These are phyloP conservation scores for Xestia rhomboidea DNA, from an alignment of 2,888 invertebrate genomes.

Conservation along the genomic window DNA sequence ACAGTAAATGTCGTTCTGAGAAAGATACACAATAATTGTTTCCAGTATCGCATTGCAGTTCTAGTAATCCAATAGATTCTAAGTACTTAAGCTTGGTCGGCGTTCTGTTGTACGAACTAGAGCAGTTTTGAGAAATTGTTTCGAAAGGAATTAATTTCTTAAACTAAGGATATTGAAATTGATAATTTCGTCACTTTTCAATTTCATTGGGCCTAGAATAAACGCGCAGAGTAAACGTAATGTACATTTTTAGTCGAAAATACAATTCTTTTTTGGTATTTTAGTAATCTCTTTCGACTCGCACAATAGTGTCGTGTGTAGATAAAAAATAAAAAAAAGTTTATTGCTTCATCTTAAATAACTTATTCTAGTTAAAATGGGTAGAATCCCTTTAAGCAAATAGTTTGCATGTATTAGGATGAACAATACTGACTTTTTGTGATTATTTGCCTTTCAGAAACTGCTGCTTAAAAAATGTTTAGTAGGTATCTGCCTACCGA, in stretches of 20 bases:
- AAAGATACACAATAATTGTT: conserved; percentile 46
- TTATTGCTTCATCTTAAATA: too few relatives aligned
- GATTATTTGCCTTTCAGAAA: background rate
- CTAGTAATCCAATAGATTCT: conserved; percentile 44
- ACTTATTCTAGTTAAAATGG: too few relatives aligned
- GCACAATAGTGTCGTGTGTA: background rate
- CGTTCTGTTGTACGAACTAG: conserved; percentile 30
- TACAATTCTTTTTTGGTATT: too few relatives aligned
- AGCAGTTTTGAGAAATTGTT: conserved; percentile 30
- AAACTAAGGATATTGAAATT: conserved; percentile 1
- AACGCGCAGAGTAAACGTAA: background rate
- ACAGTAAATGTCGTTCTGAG: conserved; percentile 37
- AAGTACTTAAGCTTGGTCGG: conserved; percentile 45
- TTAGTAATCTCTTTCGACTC: background rate
- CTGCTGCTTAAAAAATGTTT: too few relatives aligned
- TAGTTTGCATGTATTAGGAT: too few relatives aligned
- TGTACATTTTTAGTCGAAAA: background rate
- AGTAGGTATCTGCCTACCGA: too few relatives aligned
- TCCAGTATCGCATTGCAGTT: conserved; percentile 51
- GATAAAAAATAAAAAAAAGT: too few relatives aligned
- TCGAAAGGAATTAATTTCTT: background rate
- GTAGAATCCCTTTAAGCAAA: too few relatives aligned
- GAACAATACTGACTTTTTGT: background rate
- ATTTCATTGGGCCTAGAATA: background rate
- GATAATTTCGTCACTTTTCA: background rate